These are phyloP conservation scores for Cryptoleucopteryx plumbea DNA, from an alignment of 2,113 vertebrate species.

Conservation along the genomic window DNA sequence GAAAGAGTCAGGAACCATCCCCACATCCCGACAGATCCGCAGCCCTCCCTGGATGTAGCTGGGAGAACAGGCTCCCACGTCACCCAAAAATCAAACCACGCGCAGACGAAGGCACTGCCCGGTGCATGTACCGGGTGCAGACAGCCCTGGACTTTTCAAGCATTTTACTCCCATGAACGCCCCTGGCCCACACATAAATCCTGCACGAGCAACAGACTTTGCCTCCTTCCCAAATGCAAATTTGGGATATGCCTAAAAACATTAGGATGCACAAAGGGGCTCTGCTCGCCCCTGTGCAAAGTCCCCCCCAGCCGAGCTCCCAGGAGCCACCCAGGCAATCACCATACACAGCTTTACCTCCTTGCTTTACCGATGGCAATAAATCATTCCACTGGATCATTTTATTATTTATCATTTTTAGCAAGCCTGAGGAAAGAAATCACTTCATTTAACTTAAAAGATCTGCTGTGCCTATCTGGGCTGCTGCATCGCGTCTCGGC, in stretches of 20 bases:
- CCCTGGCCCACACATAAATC: background rate
- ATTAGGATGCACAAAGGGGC: background rate
- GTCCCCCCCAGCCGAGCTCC: background rate
- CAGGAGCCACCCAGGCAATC: background rate
- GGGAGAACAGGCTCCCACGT: background rate
- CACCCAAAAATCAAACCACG: background rate
- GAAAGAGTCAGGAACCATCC: background rate
- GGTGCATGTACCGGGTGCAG: accelerated
- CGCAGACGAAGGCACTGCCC: background rate
- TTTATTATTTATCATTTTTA: background rate
- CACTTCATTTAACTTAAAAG: background rate
- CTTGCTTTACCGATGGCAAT: background rate
- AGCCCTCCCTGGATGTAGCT: background rate
- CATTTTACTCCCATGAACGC: background rate
- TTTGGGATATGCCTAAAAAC: background rate
- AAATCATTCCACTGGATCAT: background rate
- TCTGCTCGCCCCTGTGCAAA: background rate
- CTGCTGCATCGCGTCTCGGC: background rate
- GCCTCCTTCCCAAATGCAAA: background rate
- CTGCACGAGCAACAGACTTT: background rate
- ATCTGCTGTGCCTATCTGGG: background rate
- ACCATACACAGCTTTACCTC: background rate
- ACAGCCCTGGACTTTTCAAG: background rate
- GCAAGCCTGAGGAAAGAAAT: background rate
- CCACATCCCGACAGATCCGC: background rate